Evolutionary conservation across 2,797 vertebrate genomes (phyloP), one percentile per base, ranked within the genome.

Genomic region (Ceryle rudis): DNA sequence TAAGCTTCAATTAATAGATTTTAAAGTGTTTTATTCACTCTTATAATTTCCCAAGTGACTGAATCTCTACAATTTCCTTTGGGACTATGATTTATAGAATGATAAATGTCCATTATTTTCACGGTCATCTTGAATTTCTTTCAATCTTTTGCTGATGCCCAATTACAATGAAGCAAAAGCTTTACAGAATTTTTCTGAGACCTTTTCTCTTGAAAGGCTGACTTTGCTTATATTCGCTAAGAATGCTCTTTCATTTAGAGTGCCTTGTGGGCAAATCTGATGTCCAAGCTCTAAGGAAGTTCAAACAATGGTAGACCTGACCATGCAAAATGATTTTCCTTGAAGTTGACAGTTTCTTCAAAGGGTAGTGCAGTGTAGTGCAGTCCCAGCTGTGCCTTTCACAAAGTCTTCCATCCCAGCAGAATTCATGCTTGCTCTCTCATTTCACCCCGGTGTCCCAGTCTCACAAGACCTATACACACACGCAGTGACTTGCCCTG

Each of bases 11-110:
- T 44, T 91, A 92, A 84, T 72, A 79, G 78, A 67, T 66, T 95
- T 95, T 93, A n/a, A 89, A 83, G 39, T 81, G 65, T 83, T 88
- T 95, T 90, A 35, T 95, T 89, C 87, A 79, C 46, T 35, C 66
- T 81, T 33, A 69, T 62, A 86, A 79, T 95, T 91, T 91, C 84
- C 78, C 58, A 75, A 37, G 87, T 79, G 84, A 20, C 35, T 72
- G 55, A 61, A 47, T 69, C 15, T 78, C 46, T 93, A 26, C 84
- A 18, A 39, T 58, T 84, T 35, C 49, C 41, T 69, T 84, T 72
- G 71, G 49, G 79, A 79, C 62, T 87, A 54, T 46, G 81, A 75
- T 87, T 42, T 54, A 79, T 33, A 72, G 31, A 31, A 51, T 49
- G 44, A 96, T 75, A 89, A 79, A 85, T 39, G 58, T 61, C 81